These are phyloP conservation scores for Mionectes macconnelli DNA, from an alignment of 2,113 vertebrate genomes.

Conservation along the genomic window DNA sequence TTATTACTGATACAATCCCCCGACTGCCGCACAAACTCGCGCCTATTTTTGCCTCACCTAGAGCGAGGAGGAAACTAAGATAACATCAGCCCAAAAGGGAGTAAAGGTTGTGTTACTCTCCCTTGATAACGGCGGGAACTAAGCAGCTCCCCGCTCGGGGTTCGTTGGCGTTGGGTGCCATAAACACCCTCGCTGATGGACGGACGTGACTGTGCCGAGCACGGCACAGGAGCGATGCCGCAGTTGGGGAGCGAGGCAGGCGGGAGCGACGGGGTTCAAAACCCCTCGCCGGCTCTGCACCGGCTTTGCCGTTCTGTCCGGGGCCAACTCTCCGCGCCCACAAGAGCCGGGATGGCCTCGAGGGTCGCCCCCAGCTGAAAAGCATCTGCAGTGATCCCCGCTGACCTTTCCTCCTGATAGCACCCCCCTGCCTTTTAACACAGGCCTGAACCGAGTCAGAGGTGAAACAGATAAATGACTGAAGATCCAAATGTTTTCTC, in stretches of 20 bases:
- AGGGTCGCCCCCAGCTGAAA: constrained; percentile 56
- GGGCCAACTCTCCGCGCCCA: background rate
- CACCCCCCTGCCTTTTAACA: constrained; percentile 37
- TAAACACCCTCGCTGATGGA: constrained; percentile 23
- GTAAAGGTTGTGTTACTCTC: background rate
- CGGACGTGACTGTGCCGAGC: background rate
- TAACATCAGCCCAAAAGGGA: background rate
- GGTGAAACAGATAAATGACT: constrained; percentile 67
- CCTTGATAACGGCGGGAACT: constrained; percentile 11
- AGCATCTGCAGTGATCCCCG: constrained; percentile 57
- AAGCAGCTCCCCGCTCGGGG: background rate
- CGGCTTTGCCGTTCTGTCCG: constrained; percentile 17
- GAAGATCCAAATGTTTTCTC: constrained; percentile 61
- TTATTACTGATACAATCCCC: background rate
- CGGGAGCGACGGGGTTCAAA: constrained; percentile 12
- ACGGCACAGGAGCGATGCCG: background rate
- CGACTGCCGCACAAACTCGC: background rate
- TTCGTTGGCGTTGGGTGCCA: background rate
- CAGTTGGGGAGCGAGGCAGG: constrained; percentile 26
- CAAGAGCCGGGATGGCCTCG: background rate
- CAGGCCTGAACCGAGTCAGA: constrained; percentile 48
- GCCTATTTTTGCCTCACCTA: background rate
- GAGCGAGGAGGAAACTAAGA: background rate
- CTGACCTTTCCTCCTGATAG: constrained; percentile 64
- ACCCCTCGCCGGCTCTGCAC: background rate